Base-by-base conservation (phyloP, 2,113 vertebrate species). In the Galbula dea region DNA sequence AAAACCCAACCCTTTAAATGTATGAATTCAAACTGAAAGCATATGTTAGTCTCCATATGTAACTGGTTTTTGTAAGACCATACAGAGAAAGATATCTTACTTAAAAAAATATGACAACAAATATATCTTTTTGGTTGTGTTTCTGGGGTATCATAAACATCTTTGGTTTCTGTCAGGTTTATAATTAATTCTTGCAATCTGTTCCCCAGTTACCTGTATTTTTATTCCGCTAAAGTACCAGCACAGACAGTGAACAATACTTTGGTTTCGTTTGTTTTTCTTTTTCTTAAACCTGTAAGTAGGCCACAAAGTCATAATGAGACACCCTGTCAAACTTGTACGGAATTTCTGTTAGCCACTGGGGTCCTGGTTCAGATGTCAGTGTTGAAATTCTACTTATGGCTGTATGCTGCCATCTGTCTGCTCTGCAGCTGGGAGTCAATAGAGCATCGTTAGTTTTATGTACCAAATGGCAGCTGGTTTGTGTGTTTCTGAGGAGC, bases 331-430 rank as follows among this genome's bases (percentile, higher is more conserved):
- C 69, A 67, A 49, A 78, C 29, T 36, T 54, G 14, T 21, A 39
- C 14, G 24, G 45, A 73, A 69, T 81, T 85, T 85, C 55, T 89
- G 63, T 45, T 58, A 34, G 26, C 10, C 12, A 19, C 13, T 49
- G 61, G 18, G 72, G 85, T 81, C 86, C 73, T 95, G 75, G 39
- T 94, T 96, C 68, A 90, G 51, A 88, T 39, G 61, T 45, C 73
- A 82, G 32, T 78, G 88, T 62, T 82, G 88, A 74, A 94, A 96
- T 83, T 51, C 45, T 89, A 32, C 48, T 95, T 96, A 52, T 68
- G 57, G 90, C 87, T 0, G 8, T 81, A 43, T 97, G 89, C 76
- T 91, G 95, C 81, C 84, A 95, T 93, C 95, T 95, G 71, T 65
- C 96, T 94, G 81, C 45, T 94, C 69, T 78, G 58, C 11, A 73